Evolutionary conservation across 1,140 invertebrate species (phyloP).

Genomic region (Eufriesea mexicana): DNA sequence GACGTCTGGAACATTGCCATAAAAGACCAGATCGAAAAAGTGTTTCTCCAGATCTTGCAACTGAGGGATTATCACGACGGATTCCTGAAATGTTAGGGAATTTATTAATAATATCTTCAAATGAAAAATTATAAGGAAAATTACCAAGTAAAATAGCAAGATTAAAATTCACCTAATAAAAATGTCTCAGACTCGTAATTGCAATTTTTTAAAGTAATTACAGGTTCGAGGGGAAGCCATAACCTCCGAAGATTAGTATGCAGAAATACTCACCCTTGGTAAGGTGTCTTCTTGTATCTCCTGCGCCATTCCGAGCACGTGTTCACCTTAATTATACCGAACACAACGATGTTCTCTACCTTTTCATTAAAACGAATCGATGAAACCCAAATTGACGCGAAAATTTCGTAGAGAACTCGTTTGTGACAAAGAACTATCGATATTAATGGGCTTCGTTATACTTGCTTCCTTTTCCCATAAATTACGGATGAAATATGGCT

Average conservation of each 20-base stretch:
- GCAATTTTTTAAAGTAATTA: background rate
- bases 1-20: constrained; percentile 75
- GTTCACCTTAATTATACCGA: background rate
- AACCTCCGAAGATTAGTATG: background rate
- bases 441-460: background rate
- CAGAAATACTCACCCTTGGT: constrained; percentile 33
- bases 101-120: background rate
- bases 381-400: background rate
- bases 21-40: constrained; percentile 81
- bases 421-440: background rate
- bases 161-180: background rate
- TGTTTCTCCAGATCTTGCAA: constrained; percentile 79
- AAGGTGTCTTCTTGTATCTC: background rate
- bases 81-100: constrained; percentile 44
- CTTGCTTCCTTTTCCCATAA: background rate
- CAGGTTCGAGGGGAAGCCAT: background rate
- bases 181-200: no score
- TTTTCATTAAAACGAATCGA: background rate
- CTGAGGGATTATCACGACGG: constrained; percentile 78
- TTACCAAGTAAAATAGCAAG: background rate
- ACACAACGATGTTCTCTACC: background rate
- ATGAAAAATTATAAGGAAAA: no score
- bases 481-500: background rate
- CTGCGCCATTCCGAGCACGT: constrained; percentile 17
- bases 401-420: background rate